Conservation (phyloP, 2,888 invertebrate species). For the Nemurella pictetii region DNA sequence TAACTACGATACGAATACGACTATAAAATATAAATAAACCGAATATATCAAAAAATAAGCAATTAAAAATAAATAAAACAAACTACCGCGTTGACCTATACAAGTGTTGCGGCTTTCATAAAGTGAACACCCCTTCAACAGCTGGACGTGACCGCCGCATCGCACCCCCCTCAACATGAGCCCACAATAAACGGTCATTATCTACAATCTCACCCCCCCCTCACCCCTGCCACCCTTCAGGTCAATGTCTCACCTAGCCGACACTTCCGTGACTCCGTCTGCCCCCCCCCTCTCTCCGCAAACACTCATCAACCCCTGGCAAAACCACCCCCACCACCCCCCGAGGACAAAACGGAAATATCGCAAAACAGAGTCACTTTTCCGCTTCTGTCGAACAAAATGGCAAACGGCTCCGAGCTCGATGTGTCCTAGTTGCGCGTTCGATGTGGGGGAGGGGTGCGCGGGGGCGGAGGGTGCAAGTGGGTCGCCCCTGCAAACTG, state of each 20-base stretch:
- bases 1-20: too few species aligned
- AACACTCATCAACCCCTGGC: background rate
- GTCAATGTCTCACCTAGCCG: background rate
- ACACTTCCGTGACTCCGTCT: background rate
- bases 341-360: background rate
- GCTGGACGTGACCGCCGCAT: too few species aligned
- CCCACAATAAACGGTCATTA: background rate
- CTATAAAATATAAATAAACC: too few species aligned
- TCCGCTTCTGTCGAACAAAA: background rate
- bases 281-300: background rate
- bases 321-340: background rate
- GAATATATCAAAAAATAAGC: too few species aligned
- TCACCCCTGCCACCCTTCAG: too few species aligned
- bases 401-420: background rate
- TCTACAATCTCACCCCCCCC: background rate
- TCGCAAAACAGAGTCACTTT: background rate
- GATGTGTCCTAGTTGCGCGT: background rate
- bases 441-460: background rate
- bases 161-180: background rate
- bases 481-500: background rate
- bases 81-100: too few species aligned
- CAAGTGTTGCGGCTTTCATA: too few species aligned
- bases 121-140: too few species aligned
- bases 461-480: background rate
- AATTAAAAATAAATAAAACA: too few species aligned